Base-by-base conservation (phyloP, 1,140 invertebrate species). In the Heliconius nattereri region DNA sequence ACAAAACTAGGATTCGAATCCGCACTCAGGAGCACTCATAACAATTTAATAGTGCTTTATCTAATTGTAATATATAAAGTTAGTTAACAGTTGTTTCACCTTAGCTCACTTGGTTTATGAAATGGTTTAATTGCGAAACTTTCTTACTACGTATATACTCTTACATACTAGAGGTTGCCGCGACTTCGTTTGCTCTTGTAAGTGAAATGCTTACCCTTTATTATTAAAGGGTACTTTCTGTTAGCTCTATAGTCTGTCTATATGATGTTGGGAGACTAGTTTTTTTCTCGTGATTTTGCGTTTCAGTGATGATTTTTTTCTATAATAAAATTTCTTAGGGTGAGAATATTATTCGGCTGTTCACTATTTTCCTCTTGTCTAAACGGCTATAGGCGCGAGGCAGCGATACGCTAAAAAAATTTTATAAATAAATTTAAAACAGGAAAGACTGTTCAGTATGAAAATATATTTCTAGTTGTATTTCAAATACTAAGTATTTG, bases 61-160 rank as follows among this genome's bases (percentile, higher is more conserved):
- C 60, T 66, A 66, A 66, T 66, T 66, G 60, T 66, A 66, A 66
- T 66, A 66, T 66, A 66, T 66, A 66, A 66, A 66, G 60, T 66
- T 66, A 66, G 60, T 60, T n/a, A 60, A 60, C 54, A 60, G 54
- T 66, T 66, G 60, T 29, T 66, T 26, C 23, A 60, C 57, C 57
- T 60, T 66, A 26, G 60, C 60, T 23, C n/a, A 66, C 60, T 66
- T 66, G 60, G 23, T 66, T 66, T 66, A 66, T 66, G 60, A 66
- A 57, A 66, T 66, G 23, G 9, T 16, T 66, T 66, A 60, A 66
- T 66, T 66, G 60, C 60, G 26, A 66, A 66, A 66, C 60, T 66
- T 66, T 66, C 60, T 66, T 66, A 60, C 23, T 66, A 66, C 60
- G 54, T n/a, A 66, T 13, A 52, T 66, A 26, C 60, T 66, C 60